phyloP scores from a whole-genome alignment of 2,113 vertebrate species.

The Malaclemys terrapin region DNA sequence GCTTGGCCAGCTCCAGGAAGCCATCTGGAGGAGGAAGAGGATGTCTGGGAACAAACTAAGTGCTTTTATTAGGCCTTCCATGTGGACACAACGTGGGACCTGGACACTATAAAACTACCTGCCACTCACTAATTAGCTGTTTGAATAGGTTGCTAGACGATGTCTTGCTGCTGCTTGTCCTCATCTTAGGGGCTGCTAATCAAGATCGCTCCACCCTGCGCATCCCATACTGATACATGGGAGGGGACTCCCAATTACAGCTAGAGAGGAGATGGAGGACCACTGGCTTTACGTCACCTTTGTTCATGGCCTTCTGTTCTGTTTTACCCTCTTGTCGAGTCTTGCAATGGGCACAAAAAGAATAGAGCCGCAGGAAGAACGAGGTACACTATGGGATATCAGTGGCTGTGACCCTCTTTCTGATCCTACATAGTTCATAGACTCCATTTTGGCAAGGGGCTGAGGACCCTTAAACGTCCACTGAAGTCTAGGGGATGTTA shows the following conservation, averaged over 20 bases:
- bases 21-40: conserved; percentile 76
- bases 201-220: neutral
- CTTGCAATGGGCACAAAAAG: neutral
- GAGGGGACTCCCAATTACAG: neutral
- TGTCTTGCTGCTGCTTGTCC: neutral
- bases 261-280: neutral
- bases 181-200: neutral
- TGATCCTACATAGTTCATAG: neutral
- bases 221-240: neutral
- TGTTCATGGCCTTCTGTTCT: neutral
- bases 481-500: neutral
- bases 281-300: neutral
- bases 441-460: neutral
- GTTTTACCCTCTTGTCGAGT: neutral
- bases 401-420: neutral
- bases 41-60: conserved; percentile 54
- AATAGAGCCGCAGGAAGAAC: neutral
- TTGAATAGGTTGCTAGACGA: neutral
- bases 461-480: neutral
- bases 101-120: neutral
- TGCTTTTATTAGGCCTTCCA: conserved; percentile 12
- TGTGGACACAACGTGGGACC: neutral
- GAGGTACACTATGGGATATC: rapidly evolving
- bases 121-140: neutral
- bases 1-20: conserved; percentile 50